Conservation (phyloP, 2,888 invertebrate genomes). For the Gari tellinella region DNA sequence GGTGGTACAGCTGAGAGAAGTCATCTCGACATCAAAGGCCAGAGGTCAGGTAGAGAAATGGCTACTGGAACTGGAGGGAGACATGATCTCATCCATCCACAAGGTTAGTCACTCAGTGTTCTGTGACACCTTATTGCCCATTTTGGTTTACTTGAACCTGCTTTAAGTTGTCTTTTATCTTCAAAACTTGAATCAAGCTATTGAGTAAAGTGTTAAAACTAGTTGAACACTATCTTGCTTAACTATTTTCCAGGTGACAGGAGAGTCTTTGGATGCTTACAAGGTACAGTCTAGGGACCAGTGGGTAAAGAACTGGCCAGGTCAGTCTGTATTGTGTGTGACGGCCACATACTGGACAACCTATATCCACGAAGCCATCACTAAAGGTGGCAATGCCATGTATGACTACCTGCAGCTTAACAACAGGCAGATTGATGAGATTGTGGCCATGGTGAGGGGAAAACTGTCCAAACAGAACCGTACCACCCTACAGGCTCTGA, state of each 20-base stretch:
- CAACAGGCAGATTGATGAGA: slow-evolving; percentile 91
- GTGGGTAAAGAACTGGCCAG: slow-evolving; percentile 85
- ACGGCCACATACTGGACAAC: slow-evolving; percentile 84
- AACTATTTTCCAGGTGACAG: slow-evolving; percentile 85
- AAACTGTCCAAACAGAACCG: slow-evolving; percentile 85
- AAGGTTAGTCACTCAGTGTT: no score
- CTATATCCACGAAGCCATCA: slow-evolving; percentile 82
- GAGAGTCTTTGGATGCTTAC: slow-evolving; percentile 90
- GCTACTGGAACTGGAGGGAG: slow-evolving; percentile 93
- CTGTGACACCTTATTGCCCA: no score
- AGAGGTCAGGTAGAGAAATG: slow-evolving; percentile 98
- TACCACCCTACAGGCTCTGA: slow-evolving; percentile 83
- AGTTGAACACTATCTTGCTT: no score
- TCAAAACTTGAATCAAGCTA: no score
- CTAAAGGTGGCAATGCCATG: slow-evolving; percentile 84
- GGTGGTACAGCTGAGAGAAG: slow-evolving; percentile 82
- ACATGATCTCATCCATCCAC: slow-evolving; percentile 95
- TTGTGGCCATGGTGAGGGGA: slow-evolving; percentile 91
- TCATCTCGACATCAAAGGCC: slow-evolving; percentile 86
- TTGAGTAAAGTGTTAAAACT: no score
- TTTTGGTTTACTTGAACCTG: no score
- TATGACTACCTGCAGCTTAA: slow-evolving; percentile 89
- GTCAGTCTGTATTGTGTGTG: slow-evolving; percentile 85
- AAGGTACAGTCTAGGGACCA: slow-evolving; percentile 85
- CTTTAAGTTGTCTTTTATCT: no score